These are phyloP conservation scores for Alexandromys fortis DNA, from an alignment of 2,113 vertebrate species.

Conservation along the genomic window DNA sequence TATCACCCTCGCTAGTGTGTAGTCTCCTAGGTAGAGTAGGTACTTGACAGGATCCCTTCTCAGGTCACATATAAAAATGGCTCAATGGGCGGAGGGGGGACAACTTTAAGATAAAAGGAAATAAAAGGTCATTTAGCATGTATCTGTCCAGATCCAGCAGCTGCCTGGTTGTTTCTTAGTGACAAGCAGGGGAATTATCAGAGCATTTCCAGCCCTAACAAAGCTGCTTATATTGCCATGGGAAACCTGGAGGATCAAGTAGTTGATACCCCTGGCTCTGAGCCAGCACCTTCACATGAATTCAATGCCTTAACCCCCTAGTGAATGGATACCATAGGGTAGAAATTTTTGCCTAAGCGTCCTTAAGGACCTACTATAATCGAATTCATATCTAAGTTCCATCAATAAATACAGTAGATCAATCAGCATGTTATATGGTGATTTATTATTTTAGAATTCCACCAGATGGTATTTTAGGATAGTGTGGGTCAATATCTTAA, in stretches of 20 bases:
- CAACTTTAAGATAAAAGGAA: background rate
- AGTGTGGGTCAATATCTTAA: background rate
- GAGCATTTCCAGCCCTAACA: background rate
- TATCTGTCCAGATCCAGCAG: background rate
- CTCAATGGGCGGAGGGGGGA: no score
- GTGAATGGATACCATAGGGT: no score
- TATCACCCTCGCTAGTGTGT: background rate
- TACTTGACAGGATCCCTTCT: background rate
- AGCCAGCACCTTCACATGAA: background rate
- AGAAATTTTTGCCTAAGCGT: background rate
- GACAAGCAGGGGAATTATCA: rapidly evolving
- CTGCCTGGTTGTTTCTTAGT: background rate
- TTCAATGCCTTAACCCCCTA: background rate
- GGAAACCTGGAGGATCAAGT: background rate
- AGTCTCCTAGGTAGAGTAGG: rapidly evolving
- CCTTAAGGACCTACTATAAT: background rate
- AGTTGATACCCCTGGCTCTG: background rate
- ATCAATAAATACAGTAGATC: background rate
- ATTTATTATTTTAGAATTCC: background rate
- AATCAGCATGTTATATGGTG: background rate
- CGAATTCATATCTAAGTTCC: background rate
- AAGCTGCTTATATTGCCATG: background rate
- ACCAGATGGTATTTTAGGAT: background rate
- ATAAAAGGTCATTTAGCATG: background rate
- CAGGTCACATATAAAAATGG: background rate